Evolutionary conservation across 2,888 invertebrate species (phyloP), one percentile per base, ranked within the genome.

Genomic region (Lasioglossum oenotherae): DNA sequence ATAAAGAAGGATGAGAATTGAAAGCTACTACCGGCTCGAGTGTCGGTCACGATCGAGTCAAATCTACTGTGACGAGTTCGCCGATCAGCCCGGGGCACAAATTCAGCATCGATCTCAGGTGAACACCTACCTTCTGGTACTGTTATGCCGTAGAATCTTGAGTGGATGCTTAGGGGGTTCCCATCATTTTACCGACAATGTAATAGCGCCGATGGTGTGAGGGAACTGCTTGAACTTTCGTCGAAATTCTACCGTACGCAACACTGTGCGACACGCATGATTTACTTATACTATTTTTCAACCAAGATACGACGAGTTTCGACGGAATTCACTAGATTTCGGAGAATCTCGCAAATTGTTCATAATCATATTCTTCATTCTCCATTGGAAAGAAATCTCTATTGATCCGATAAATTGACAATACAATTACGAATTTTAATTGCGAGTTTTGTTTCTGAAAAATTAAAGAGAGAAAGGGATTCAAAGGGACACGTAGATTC

Each of bases 11-110:
- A 86, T 74, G 80, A 83, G 78, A 89, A 82, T 87, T 80, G 89
- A 82, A 85, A 81, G 81, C 69, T 87, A 89, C 82, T 86, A 75
- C 79, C 81, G 85, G 76, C 73, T 69, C 72, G 79, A 73, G 71
- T 86, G 79, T 84, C 81, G 81, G 89, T 90, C 90, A 89, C 87
- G 89, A 88, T 87, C 86, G 82, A 87, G 83, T 85, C 84, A 90
- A 90, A 90, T 86, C 71, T 88, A 86, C 82, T 90, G 89, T 89
- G 90, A 90, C 90, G 83, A 88, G 87, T 89, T 78, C 73, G 83
- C 75, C 83, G 85, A 90, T 88, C 75, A 90, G 83, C 88, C 86
- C 60, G 60, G 73, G 85, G 89, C 78, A 74, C 23, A 88, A 74
- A 44, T 83, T 86, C 78, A 81, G 38, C 74, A 80, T 78, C 76